Conservation (phyloP, 2,113 vertebrate genomes). For the Crotalus viridis region DNA sequence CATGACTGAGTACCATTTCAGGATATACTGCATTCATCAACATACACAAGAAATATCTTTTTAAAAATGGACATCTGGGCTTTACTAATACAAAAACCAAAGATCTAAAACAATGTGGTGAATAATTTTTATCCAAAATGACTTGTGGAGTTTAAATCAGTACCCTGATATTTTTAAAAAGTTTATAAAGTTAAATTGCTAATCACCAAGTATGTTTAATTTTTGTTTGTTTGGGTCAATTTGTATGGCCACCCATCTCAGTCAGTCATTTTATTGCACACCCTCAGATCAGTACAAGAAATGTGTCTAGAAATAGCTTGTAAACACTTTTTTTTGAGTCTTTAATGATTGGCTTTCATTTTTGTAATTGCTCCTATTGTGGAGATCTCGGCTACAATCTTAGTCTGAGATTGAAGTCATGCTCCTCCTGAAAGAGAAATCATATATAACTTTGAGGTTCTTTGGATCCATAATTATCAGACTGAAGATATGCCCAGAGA, state of each 20-base stretch:
- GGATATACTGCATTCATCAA: conserved; percentile 2
- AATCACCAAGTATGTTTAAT: neutral
- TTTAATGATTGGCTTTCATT: neutral
- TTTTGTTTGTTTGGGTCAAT: neutral
- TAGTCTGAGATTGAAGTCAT: neutral
- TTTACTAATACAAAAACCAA: conserved; percentile 28
- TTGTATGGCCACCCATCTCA: neutral
- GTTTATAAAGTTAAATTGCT: conserved; percentile 35
- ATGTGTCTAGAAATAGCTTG: neutral
- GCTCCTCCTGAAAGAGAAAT: neutral
- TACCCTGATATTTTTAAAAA: conserved; percentile 40
- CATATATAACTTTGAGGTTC: too few species aligned
- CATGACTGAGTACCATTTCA: neutral
- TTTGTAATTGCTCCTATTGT: neutral
- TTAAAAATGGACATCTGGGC: neutral
- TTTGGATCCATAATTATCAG: neutral
- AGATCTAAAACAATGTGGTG: neutral
- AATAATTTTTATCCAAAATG: conserved; percentile 8
- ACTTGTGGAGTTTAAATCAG: conserved; percentile 28
- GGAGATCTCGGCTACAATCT: neutral
- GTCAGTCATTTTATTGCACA: too few species aligned
- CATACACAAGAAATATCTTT: conserved; percentile 21
- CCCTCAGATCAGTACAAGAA: too few species aligned
- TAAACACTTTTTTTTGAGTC: neutral
- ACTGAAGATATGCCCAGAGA: neutral